phyloP scores from a whole-genome alignment of 2,888 invertebrate genomes.

The Osmoderma eremita region DNA sequence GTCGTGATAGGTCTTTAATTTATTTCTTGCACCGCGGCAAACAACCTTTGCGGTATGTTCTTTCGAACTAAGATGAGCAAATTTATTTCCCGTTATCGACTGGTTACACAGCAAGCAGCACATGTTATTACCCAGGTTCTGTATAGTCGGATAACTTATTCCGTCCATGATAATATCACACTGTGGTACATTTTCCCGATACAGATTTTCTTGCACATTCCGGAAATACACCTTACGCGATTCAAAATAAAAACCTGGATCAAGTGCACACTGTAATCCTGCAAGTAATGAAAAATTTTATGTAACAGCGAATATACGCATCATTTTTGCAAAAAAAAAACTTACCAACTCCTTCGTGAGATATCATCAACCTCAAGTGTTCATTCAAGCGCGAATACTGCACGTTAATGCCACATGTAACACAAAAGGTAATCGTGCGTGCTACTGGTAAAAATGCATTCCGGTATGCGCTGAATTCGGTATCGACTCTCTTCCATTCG shows the following conservation, averaged over 20 bases:
- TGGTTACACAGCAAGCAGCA: conserved; percentile 25
- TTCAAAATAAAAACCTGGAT: not conserved
- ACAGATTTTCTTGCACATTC: conserved; percentile 10
- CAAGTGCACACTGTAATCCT: not conserved
- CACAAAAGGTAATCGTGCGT: conserved; percentile 4
- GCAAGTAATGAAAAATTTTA: not conserved
- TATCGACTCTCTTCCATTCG: conserved; percentile 11
- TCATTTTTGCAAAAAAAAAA: not conserved
- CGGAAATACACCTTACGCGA: conserved; percentile 11
- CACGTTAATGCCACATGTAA: conserved; percentile 14
- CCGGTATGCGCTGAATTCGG: not conserved
- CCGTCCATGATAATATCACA: conserved; percentile 17
- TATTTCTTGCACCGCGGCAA: not conserved
- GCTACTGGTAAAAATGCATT: conserved; percentile 14
- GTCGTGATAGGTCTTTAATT: conserved; percentile 30
- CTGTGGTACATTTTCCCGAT: conserved; percentile 24
- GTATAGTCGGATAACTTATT: conserved; percentile 30
- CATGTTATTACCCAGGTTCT: conserved; percentile 7
- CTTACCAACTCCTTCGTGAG: conserved; percentile 4
- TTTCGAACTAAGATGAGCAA: conserved; percentile 8
- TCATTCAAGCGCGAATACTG: conserved; percentile 1
- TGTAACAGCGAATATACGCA: not conserved
- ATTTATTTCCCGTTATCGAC: not conserved
- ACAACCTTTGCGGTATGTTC: not conserved
- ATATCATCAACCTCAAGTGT: conserved; percentile 7